A percentile compares a stretch with the other conserved stretches of the same genome.
Conservation (phyloP, 2,113 vertebrate species). For the Lophochroa leadbeateri region DNA sequence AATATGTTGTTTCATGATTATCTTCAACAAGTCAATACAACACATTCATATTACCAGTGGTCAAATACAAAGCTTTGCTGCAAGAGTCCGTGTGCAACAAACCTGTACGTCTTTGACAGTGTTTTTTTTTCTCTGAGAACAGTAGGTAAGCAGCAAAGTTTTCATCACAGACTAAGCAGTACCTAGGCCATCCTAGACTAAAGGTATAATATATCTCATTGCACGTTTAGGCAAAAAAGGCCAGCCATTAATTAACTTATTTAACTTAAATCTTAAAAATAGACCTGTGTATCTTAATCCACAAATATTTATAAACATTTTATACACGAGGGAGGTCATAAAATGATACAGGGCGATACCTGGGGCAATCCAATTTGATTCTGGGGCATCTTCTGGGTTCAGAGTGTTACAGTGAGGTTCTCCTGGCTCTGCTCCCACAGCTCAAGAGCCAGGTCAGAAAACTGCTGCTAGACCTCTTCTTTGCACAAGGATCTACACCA, state of each 20-base stretch:
- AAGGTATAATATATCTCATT: conserved; percentile 56
- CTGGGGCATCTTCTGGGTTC: neutral
- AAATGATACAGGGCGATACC: neutral
- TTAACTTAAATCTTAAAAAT: conserved; percentile 70
- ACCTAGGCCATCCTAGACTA: conserved; percentile 37
- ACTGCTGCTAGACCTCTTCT: no score
- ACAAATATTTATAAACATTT: conserved; percentile 73
- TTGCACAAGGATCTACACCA: no score
- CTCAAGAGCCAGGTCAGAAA: no score
- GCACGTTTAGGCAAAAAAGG: conserved; percentile 61
- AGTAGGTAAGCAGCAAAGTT: conserved; percentile 63
- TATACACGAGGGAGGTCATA: conserved; percentile 51
- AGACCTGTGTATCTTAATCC: conserved; percentile 67
- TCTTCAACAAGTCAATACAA: conserved; percentile 68
- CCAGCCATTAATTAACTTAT: conserved; percentile 44
- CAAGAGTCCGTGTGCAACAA: conserved; percentile 33
- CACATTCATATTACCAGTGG: conserved; percentile 64
- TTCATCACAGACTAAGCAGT: conserved; percentile 67
- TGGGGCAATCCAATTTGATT: neutral
- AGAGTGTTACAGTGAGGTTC: neutral
- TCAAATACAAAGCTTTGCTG: conserved; percentile 63
- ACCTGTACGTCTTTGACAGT: neutral
- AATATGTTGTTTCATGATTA: conserved; percentile 72
- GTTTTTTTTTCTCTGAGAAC: conserved; percentile 58
- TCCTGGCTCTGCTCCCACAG: no score